Evolutionary conservation across 1,140 invertebrate species (phyloP).

Genomic region (Drosophila tristis): DNA sequence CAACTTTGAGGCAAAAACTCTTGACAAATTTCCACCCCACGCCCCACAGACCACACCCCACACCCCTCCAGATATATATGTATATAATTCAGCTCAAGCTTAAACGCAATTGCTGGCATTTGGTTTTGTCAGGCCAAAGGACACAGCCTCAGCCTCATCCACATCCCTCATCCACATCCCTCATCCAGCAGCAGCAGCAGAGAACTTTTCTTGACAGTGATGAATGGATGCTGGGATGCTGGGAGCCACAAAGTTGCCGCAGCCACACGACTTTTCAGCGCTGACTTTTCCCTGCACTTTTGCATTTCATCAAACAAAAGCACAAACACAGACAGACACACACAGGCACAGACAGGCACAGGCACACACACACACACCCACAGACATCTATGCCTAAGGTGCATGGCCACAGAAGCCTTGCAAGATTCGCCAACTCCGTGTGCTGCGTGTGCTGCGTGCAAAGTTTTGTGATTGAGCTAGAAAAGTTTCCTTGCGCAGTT

Average conservation of each 20-base stretch:
- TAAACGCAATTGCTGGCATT: slow-evolving; percentile 55
- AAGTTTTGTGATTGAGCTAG: slow-evolving; percentile 76
- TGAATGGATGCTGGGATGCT: slow-evolving; percentile 55
- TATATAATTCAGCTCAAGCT: slow-evolving; percentile 43
- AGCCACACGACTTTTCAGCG: slow-evolving; percentile 54
- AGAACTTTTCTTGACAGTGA: slow-evolving; percentile 56
- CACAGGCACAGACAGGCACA: neutral
- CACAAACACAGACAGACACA: slow-evolving; percentile 9
- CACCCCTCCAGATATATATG: slow-evolving; percentile 12
- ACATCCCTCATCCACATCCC: neutral
- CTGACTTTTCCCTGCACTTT: slow-evolving; percentile 65
- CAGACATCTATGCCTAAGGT: neutral
- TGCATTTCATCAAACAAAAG: slow-evolving; percentile 59
- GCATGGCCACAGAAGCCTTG: slow-evolving; percentile 21
- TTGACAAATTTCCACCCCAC: slow-evolving; percentile 54
- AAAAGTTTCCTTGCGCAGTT: slow-evolving; percentile 53
- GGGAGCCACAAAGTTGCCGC: slow-evolving; percentile 67
- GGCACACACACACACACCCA: neutral
- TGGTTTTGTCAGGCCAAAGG: slow-evolving; percentile 61
- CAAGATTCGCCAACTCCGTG: slow-evolving; percentile 34
- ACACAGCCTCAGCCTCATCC: slow-evolving; percentile 14
- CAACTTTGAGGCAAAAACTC: slow-evolving; percentile 50
- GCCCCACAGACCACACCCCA: no score
- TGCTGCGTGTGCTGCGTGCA: slow-evolving; percentile 31
- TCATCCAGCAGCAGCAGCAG: no score